Percentiles rank a stretch among this genome's conserved stretches.
phyloP scores from a whole-genome alignment of 2,113 vertebrate species.

The Corythornis vintsioides region DNA sequence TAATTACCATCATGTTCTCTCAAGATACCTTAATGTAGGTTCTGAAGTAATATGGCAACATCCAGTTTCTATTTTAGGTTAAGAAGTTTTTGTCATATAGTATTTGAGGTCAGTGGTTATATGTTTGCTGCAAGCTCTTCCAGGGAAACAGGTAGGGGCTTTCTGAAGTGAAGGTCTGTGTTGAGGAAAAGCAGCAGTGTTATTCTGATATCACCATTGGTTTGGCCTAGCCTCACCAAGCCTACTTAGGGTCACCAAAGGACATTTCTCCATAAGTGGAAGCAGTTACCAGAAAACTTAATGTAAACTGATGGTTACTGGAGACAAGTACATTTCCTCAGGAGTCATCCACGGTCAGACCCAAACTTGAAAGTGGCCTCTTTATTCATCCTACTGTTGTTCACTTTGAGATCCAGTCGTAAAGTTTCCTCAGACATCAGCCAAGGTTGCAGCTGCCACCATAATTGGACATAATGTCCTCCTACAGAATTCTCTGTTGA shows the following conservation, averaged over 20 bases:
- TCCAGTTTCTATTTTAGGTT: neutral
- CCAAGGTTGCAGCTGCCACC: rapidly evolving
- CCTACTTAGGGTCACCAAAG: neutral
- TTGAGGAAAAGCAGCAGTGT: neutral
- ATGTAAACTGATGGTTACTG: neutral
- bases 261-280: neutral
- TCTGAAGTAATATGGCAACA: neutral
- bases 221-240: neutral
- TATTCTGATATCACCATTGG: neutral
- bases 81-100: neutral
- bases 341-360: neutral
- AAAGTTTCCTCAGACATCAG: neutral
- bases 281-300: neutral
- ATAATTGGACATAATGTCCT: neutral
- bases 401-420: neutral
- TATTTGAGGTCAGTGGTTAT: neutral
- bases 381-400: neutral
- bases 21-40: neutral
- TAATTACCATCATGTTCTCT: neutral
- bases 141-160: neutral
- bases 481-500: neutral
- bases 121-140: neutral
- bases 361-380: neutral
- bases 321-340: neutral
- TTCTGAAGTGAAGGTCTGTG: neutral